Evolutionary conservation across 2,113 vertebrate genomes (phyloP), one percentile per base, ranked within the genome.

Genomic region (Panthera tigris): DNA sequence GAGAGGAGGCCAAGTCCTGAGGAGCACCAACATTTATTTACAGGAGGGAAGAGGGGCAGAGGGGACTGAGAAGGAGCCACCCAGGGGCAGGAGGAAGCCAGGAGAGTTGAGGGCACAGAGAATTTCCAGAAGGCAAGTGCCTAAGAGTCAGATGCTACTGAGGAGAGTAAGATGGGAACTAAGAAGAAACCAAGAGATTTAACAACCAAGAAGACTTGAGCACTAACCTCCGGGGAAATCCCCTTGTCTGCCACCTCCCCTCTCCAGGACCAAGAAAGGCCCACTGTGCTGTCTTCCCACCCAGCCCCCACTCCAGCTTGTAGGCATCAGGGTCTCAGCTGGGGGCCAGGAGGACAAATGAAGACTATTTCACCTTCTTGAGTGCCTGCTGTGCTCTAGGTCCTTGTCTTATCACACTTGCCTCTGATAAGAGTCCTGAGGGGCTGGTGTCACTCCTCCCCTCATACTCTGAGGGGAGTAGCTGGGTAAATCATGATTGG

Each of bases 1-100:
- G 97, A 96, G 90, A 81, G 88, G 97, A 98, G n/a, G n/a, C 15
- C 68, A 76, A 3, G 12, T 27, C 41, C 41, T 19, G 4, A 79
- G 50, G 78, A 41, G 55, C 39, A 50, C 15, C 31, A 41, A 36
- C 76, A 55, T 65, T 73, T 78, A 78, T 50, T 74, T 52, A 15
- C 27, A 66, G 61, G 73, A 68, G 7, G 31, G 8, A 65, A 52
- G 33, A 73, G 50, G 52, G 33, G 55, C 76, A 57, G 21, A n/a
- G 21, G 63, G 69, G 45, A 36, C 33, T n/a, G 84, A 63, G 87
- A 31, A 68, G 74, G 80, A 93, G 41, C 11, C 33, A 8, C 7
- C 7, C 19, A 0, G 11, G 19, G 23, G 1, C 7, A 31, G 48
- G 36, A 82, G 48, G 68, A 89, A 41, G 50, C n/a, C 69, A 57